A percentile compares a stretch with the other conserved stretches of the same genome.
These are phyloP conservation scores for Pteronotus mesoamericanus DNA, from an alignment of 2,797 vertebrate genomes.

Conservation along the genomic window DNA sequence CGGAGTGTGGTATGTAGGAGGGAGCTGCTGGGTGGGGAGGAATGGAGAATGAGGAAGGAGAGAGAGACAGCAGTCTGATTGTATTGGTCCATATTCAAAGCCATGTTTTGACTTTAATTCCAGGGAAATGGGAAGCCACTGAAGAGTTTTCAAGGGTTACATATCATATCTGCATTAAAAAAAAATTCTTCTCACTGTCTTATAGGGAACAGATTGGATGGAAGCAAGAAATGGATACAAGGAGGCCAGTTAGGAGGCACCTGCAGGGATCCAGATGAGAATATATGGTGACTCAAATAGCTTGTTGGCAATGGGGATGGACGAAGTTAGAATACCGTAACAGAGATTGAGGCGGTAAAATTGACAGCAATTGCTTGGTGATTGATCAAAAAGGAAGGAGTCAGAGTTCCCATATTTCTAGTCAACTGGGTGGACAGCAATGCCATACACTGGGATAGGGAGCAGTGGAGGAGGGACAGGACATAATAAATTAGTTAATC, in stretches of 20 bases:
- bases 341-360: neutral
- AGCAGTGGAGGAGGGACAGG: neutral
- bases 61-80: neutral
- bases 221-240: neutral
- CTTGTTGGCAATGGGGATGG: neutral
- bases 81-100: neutral
- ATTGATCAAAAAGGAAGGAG: neutral
- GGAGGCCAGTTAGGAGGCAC: neutral
- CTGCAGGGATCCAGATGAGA: neutral
- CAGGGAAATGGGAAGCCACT: neutral
- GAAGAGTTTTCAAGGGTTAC: conserved; percentile 1
- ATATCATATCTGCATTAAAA: neutral
- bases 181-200: neutral
- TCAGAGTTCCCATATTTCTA: conserved; percentile 18
- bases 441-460: neutral
- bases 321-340: neutral
- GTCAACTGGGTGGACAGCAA: neutral
- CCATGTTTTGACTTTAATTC: neutral
- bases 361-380: neutral
- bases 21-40: neutral
- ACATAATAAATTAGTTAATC: neutral
- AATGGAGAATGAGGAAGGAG: neutral
- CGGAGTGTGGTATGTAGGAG: neutral
- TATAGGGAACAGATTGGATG: neutral
- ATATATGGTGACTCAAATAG: neutral